phyloP scores from a whole-genome alignment of 2,888 invertebrate species.

The Cheilosia impressa region DNA sequence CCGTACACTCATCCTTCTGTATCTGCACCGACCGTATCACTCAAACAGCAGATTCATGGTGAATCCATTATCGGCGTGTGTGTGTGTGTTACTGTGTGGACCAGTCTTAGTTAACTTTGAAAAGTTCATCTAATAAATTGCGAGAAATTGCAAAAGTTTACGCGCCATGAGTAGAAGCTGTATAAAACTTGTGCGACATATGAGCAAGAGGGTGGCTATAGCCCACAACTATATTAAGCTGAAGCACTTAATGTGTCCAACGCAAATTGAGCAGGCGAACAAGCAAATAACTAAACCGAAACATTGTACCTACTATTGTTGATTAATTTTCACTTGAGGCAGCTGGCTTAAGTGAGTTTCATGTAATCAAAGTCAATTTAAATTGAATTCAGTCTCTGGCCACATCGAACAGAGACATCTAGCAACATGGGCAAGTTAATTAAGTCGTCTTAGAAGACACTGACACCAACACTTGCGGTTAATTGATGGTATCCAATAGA shows the following conservation, averaged over 20 bases:
- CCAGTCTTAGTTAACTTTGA: constrained; percentile 57
- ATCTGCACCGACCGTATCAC: not conserved
- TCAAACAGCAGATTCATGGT: constrained; percentile 42
- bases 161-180: constrained; percentile 2
- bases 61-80: constrained; percentile 65
- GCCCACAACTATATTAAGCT: constrained; percentile 10
- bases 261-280: constrained; percentile 42
- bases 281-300: constrained; percentile 3
- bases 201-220: constrained; percentile 24
- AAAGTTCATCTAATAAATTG: constrained; percentile 74
- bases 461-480: too few species aligned
- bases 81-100: not conserved
- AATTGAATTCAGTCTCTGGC: constrained; percentile 43
- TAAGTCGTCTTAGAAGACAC: too few species aligned
- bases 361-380: constrained; percentile 68
- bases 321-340: constrained; percentile 60
- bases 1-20: constrained; percentile 15
- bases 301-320: constrained; percentile 31
- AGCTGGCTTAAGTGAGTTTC: constrained; percentile 54
- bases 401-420: too few species aligned
- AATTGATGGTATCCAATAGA: too few species aligned
- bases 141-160: constrained; percentile 72
- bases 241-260: constrained; percentile 50
- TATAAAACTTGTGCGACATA: constrained; percentile 34
- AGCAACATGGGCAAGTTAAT: too few species aligned